These are phyloP conservation scores for Gephyroberyx darwinii DNA, from an alignment of 2,797 vertebrate genomes.

Conservation along the genomic window DNA sequence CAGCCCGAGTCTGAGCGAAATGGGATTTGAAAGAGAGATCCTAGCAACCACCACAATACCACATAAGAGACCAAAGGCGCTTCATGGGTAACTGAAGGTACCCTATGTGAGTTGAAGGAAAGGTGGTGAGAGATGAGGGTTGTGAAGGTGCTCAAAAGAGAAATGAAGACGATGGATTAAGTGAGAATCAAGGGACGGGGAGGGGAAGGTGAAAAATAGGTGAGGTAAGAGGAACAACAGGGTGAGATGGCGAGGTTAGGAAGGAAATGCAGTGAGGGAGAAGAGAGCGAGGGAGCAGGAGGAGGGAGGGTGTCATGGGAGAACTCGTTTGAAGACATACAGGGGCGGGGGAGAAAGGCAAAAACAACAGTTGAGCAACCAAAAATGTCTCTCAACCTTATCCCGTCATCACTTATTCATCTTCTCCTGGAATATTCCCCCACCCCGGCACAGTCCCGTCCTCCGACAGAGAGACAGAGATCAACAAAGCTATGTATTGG, in stretches of 20 bases:
- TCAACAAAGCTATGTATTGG: slow-evolving; percentile 49
- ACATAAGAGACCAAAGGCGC: too few relatives aligned
- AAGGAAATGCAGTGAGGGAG: background rate
- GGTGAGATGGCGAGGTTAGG: background rate
- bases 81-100: background rate
- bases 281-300: slow-evolving; percentile 12
- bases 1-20: too few relatives aligned
- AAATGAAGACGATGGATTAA: background rate
- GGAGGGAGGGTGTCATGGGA: slow-evolving; percentile 26
- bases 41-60: too few relatives aligned
- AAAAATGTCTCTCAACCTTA: slow-evolving; percentile 55
- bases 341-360: slow-evolving; percentile 36
- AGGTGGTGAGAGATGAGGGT: background rate
- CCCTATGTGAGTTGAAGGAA: background rate
- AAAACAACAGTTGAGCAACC: slow-evolving; percentile 57
- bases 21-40: too few relatives aligned
- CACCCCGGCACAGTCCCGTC: slow-evolving; percentile 36
- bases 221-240: background rate
- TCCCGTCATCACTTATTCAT: slow-evolving; percentile 75
- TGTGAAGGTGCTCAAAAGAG: background rate
- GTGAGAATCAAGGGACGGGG: background rate
- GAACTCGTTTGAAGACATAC: slow-evolving; percentile 39
- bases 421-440: slow-evolving; percentile 70
- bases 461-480: slow-evolving; percentile 43
- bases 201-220: background rate